Evolutionary conservation across 2,888 invertebrate genomes (phyloP).

Genomic region (Listrodromus nycthemerus): DNA sequence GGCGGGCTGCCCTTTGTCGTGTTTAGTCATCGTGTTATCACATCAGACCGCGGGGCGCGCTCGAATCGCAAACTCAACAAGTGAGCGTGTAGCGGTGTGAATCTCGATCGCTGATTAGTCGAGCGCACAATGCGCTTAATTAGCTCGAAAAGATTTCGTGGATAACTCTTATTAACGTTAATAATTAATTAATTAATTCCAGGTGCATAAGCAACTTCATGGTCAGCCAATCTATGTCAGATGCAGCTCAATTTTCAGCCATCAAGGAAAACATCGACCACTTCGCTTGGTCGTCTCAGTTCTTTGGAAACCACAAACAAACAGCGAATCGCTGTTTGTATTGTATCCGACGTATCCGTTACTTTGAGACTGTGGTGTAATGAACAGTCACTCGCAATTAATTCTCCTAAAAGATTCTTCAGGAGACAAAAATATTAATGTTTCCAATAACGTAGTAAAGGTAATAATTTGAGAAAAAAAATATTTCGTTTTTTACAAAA

Average conservation of each 20-base stretch:
- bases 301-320: background rate
- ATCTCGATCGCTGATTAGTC: background rate
- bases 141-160: background rate
- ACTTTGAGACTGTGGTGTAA: background rate
- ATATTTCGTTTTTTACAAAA: constrained; percentile 39
- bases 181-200: background rate
- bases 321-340: background rate
- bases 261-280: background rate
- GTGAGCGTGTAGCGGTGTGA: background rate
- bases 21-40: too few relatives aligned
- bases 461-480: too few relatives aligned
- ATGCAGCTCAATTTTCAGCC: background rate
- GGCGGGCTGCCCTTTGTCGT: too few relatives aligned
- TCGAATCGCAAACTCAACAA: background rate
- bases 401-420: constrained; percentile 18
- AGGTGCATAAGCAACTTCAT: too few relatives aligned
- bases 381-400: background rate
- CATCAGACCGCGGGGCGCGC: background rate
- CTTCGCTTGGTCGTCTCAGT: background rate
- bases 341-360: background rate
- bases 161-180: background rate
- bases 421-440: too few relatives aligned
- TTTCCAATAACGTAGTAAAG: too few relatives aligned
- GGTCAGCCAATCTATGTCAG: background rate
- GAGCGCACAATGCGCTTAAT: background rate